Evolutionary conservation across 2,113 vertebrate species (phyloP).

Genomic region (Talpa occidentalis): DNA sequence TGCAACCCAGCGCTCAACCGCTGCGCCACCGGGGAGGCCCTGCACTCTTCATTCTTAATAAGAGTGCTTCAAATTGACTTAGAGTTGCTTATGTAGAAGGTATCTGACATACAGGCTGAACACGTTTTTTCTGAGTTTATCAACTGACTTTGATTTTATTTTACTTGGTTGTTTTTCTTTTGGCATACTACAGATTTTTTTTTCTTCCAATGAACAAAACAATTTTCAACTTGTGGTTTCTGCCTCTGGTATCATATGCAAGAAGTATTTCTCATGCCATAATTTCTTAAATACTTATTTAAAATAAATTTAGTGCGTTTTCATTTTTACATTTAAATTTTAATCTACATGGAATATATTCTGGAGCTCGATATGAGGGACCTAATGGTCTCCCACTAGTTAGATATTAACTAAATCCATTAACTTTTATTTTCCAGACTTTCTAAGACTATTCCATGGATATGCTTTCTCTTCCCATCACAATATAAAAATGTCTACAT

Average conservation of each 20-base stretch:
- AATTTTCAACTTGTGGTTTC: background rate
- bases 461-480: background rate
- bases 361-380: background rate
- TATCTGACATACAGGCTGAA: background rate
- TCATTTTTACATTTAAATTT: conserved; percentile 9
- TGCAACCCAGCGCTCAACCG: too few relatives aligned
- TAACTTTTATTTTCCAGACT: background rate
- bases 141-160: background rate
- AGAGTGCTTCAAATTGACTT: background rate
- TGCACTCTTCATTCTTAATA: background rate
- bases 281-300: background rate
- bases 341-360: background rate
- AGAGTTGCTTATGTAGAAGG: background rate
- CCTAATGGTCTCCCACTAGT: background rate
- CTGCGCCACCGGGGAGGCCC: too few relatives aligned
- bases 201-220: background rate
- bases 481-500: background rate
- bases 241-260: background rate
- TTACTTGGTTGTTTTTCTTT: background rate
- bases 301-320: conserved; percentile 6
- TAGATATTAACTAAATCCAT: conserved; percentile 33
- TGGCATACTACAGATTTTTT: background rate
- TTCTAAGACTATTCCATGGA: background rate
- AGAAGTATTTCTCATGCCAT: background rate
- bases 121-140: background rate